Evolutionary conservation across 2,888 invertebrate species (phyloP).

Genomic region (Andricus quercusramuli): DNA sequence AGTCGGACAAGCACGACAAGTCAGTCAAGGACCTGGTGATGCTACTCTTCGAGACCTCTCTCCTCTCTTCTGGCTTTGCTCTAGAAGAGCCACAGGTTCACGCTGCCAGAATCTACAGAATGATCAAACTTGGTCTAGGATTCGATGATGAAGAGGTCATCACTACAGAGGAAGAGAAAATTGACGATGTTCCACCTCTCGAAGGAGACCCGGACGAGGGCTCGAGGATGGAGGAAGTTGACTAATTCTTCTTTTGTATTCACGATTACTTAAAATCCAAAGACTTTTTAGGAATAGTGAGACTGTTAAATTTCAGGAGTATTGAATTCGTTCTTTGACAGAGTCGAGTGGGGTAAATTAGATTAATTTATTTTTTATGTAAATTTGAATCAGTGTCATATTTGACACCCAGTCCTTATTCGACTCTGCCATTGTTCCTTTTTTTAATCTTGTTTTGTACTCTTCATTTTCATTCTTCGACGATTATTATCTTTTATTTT

Average conservation of each 20-base stretch:
- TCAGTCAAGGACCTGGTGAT: slow-evolving; percentile 98
- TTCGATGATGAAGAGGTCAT: slow-evolving; percentile 96
- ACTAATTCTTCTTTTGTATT: slow-evolving; percentile 85
- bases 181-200: slow-evolving; percentile 89
- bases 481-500: not conserved
- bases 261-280: no score
- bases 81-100: slow-evolving; percentile 97
- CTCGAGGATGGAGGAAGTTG: slow-evolving; percentile 99
- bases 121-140: slow-evolving; percentile 99
- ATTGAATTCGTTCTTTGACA: no score
- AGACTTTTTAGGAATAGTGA: no score
- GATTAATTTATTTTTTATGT: no score
- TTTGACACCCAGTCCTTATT: no score
- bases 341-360: no score
- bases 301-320: no score
- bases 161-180: slow-evolving; percentile 81
- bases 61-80: slow-evolving; percentile 97
- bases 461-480: not conserved
- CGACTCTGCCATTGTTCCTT: no score
- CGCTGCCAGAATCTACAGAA: slow-evolving; percentile 96
- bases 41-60: slow-evolving; percentile 96
- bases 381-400: no score
- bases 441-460: not conserved
- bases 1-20: slow-evolving; percentile 98
- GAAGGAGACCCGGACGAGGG: slow-evolving; percentile 97